Evolutionary conservation across 2,113 vertebrate genomes (phyloP).

Genomic region (Melospiza melodia): DNA sequence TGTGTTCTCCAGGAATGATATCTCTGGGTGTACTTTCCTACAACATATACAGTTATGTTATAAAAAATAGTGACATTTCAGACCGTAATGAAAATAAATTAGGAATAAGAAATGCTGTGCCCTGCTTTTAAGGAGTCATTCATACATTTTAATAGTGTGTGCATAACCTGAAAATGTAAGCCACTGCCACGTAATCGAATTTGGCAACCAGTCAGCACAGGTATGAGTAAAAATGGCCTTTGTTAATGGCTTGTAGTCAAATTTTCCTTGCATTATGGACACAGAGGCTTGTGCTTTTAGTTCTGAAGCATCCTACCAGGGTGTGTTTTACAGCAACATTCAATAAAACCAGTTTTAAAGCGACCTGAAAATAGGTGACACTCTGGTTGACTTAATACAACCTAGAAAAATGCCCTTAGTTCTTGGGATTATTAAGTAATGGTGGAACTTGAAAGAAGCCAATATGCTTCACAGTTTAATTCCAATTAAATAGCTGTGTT

Average conservation of each 20-base stretch:
- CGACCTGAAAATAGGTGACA: neutral
- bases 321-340: neutral
- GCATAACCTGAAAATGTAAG: neutral
- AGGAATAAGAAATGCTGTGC: neutral
- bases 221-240: neutral
- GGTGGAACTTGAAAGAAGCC: neutral
- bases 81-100: neutral
- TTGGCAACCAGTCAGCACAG: neutral
- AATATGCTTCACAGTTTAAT: neutral
- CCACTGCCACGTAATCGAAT: neutral
- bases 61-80: neutral
- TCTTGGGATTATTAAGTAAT: neutral
- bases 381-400: neutral
- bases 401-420: slow-evolving; percentile 9
- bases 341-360: slow-evolving; percentile 7
- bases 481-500: neutral
- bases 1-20: neutral
- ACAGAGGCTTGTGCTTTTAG: neutral
- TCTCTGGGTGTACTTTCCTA: neutral
- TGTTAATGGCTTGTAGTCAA: neutral
- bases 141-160: neutral
- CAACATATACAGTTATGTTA: neutral
- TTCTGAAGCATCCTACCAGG: neutral
- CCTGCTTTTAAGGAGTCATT: neutral
- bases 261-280: neutral